Percentiles rank a stretch among this genome's conserved stretches.
Conservation (phyloP, 2,888 invertebrate genomes). For the Lasioglossum calceatum region DNA sequence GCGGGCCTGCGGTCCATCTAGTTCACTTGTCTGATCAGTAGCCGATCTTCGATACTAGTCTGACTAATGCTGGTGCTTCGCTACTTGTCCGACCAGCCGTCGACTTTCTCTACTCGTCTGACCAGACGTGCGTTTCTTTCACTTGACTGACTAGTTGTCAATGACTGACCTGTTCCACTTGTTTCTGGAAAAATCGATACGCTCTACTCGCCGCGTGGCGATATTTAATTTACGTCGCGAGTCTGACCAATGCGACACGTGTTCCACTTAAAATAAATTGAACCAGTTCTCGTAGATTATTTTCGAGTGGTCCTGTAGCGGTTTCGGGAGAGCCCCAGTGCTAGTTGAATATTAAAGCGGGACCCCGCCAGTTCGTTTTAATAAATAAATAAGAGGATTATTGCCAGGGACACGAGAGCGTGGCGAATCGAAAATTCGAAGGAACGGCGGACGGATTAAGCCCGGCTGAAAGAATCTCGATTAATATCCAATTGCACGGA, state of each 20-base stretch:
- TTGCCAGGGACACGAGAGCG: slow-evolving; percentile 1
- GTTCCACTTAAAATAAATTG: not conserved
- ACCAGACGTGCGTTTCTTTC: not conserved
- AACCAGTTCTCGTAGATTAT: not conserved
- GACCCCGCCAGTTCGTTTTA: not conserved
- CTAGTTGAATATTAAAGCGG: not conserved
- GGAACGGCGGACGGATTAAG: not conserved
- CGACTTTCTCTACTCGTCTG: too few relatives aligned
- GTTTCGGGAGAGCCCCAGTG: not conserved
- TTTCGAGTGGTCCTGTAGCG: not conserved
- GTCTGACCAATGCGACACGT: not conserved
- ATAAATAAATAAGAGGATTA: slow-evolving; percentile 16
- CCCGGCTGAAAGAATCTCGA: not conserved
- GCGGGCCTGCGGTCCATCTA: not conserved
- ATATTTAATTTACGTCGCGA: not conserved
- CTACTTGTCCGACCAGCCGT: too few relatives aligned
- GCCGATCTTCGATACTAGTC: too few relatives aligned
- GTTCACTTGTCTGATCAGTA: not conserved
- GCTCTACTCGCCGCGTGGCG: not conserved
- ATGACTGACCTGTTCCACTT: not conserved
- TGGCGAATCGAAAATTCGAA: slow-evolving; percentile 14
- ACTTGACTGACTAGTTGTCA: not conserved
- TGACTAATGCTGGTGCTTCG: too few relatives aligned
- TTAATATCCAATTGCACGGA: slow-evolving; percentile 12
- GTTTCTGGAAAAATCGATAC: not conserved